Conservation (phyloP, 1,140 invertebrate genomes). For the Contarinia nasturtii region DNA sequence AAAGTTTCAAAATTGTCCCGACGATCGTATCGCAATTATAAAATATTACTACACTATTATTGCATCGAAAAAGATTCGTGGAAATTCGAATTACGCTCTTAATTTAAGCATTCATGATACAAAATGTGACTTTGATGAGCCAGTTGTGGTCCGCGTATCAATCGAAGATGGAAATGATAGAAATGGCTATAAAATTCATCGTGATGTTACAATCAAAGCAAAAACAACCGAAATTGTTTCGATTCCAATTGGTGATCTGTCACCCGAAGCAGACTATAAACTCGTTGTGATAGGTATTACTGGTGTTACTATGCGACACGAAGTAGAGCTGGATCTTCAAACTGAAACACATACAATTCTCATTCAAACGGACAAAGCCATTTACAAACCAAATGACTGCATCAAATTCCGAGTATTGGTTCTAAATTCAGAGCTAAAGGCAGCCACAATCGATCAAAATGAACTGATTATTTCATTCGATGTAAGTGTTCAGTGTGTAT, state of each 20-base stretch:
- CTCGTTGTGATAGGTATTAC: constrained; percentile 50
- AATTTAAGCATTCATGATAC: constrained; percentile 45
- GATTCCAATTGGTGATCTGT: constrained; percentile 36
- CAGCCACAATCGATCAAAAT: constrained; percentile 18
- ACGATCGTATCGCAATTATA: too few species aligned
- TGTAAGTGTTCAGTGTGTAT: neutral
- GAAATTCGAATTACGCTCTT: constrained; percentile 66
- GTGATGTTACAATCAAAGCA: constrained; percentile 43
- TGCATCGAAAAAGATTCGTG: constrained; percentile 55
- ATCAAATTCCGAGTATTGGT: constrained; percentile 73
- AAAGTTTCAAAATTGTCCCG: too few species aligned
- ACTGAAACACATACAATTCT: constrained; percentile 77
- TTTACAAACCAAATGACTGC: constrained; percentile 75
- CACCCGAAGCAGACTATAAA: constrained; percentile 30
- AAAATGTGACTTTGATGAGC: constrained; percentile 14
- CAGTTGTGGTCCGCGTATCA: constrained; percentile 46
- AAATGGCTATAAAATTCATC: constrained; percentile 27
- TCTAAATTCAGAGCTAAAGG: constrained; percentile 54
- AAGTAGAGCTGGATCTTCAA: constrained; percentile 50
- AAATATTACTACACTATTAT: constrained; percentile 48
- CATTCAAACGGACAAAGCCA: constrained; percentile 84
- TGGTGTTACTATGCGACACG: constrained; percentile 53
- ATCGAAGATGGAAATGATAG: constrained; percentile 45
- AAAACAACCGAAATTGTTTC: constrained; percentile 45
- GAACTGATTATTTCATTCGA: neutral